A percentile compares a stretch with the other conserved stretches of the same genome.
These are phyloP conservation scores for Carpatolechia fugitivella DNA, from an alignment of 2,888 invertebrate species.

Conservation along the genomic window DNA sequence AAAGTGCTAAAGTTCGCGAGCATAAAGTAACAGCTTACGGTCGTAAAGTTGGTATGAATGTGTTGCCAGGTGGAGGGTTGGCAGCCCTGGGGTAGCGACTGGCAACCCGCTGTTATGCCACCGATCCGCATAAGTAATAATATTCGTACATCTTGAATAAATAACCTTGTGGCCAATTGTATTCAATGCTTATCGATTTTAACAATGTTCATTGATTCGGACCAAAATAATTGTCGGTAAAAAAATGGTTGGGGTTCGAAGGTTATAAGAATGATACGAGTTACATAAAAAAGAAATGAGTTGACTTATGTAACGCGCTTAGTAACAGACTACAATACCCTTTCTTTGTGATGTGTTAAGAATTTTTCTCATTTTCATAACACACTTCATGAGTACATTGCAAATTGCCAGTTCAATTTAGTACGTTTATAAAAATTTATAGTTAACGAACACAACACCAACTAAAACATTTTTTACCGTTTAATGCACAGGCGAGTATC, in stretches of 20 bases:
- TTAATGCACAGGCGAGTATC: no score
- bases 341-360: background rate
- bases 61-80: conserved; percentile 5
- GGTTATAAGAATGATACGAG: background rate
- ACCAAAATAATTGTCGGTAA: background rate
- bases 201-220: background rate
- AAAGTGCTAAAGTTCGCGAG: background rate
- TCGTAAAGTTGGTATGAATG: conserved; percentile 3
- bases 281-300: background rate
- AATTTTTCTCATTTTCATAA: no score
- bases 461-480: no score
- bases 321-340: background rate
- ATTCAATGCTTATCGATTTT: background rate
- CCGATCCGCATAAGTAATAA: background rate
- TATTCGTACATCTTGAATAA: background rate
- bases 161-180: conserved; percentile 1
- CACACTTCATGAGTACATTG: no score
- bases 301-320: background rate
- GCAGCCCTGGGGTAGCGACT: background rate
- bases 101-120: background rate
- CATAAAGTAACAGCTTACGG: background rate
- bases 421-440: no score
- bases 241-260: background rate
- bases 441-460: no score
- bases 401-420: no score